Percentiles rank a stretch among this genome's conserved stretches.
Conservation (phyloP, 1,140 invertebrate species). For the Apis florea region DNA sequence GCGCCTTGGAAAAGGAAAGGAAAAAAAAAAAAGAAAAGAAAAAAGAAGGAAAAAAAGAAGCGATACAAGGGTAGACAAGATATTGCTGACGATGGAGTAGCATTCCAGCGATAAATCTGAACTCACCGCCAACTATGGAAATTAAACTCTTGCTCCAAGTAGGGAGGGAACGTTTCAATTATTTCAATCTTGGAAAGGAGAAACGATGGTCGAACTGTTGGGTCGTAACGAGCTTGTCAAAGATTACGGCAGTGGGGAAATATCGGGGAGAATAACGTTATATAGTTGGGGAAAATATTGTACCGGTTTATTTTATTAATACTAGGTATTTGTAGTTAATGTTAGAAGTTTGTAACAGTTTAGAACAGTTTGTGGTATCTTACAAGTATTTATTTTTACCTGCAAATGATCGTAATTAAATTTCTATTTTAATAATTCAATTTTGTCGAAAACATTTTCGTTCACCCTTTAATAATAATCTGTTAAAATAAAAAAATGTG, state of each 20-base stretch:
- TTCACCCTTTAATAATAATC: no score
- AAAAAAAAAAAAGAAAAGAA: no score
- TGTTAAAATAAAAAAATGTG: no score
- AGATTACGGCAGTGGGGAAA: background rate
- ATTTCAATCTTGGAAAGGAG: slow-evolving; percentile 9
- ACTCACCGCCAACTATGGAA: slow-evolving; percentile 4
- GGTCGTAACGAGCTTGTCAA: background rate
- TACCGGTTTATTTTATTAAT: no score
- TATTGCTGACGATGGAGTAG: slow-evolving; percentile 42
- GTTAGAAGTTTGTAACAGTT: no score
- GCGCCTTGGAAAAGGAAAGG: background rate
- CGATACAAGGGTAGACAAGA: slow-evolving; percentile 15
- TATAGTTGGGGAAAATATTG: background rate
- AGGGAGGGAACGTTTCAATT: slow-evolving; percentile 25
- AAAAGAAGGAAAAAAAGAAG: background rate
- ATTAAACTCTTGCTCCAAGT: slow-evolving; percentile 23
- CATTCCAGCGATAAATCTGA: slow-evolving; percentile 34
- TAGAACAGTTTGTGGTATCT: no score
- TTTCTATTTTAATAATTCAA: no score
- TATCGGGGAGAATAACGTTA: background rate
- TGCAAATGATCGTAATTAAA: no score
- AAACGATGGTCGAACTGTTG: background rate
- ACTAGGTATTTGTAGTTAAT: no score
- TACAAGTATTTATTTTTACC: no score
- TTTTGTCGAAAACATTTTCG: no score